Conservation (phyloP, 2,888 invertebrate genomes). For the Deroplatys truncata region DNA sequence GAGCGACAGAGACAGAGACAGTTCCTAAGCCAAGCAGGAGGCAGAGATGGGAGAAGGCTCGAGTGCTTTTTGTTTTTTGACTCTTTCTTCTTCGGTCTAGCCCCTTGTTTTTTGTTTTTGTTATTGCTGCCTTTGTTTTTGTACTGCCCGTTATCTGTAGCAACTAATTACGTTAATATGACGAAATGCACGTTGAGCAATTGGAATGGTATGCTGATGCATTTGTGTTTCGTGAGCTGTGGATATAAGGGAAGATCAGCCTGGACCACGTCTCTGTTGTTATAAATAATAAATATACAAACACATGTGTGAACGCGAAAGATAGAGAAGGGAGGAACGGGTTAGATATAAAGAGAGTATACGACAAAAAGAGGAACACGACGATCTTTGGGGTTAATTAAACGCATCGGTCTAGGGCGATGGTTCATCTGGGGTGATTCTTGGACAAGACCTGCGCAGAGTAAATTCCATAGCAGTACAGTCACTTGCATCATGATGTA, state of each 20-base stretch:
- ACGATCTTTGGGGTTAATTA: conserved; percentile 4
- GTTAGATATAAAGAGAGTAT: not conserved
- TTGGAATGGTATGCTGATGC: not conserved
- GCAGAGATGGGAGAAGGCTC: not conserved
- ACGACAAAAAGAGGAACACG: not conserved
- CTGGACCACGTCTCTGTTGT: conserved; percentile 8
- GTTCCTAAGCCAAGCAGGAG: not conserved
- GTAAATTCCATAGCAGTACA: not conserved
- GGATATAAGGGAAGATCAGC: not conserved
- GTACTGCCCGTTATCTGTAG: not conserved
- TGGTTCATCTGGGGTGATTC: not conserved
- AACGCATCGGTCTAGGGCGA: not conserved
- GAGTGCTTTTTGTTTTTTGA: not conserved
- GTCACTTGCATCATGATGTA: not conserved
- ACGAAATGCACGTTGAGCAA: not conserved
- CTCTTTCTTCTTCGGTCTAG: not conserved
- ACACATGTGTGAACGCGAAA: not conserved
- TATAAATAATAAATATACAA: conserved; percentile 18
- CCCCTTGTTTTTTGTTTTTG: not conserved
- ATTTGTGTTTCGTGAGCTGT: not conserved
- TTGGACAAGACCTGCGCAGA: not conserved
- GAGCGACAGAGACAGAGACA: not conserved
- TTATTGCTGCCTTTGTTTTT: not conserved
- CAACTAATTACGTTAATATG: conserved; percentile 10
- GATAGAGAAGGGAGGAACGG: not conserved